Percentiles rank a stretch among this genome's conserved stretches.
Conservation (phyloP, 1,140 invertebrate genomes). For the Cyrtorhinus lividipennis region DNA sequence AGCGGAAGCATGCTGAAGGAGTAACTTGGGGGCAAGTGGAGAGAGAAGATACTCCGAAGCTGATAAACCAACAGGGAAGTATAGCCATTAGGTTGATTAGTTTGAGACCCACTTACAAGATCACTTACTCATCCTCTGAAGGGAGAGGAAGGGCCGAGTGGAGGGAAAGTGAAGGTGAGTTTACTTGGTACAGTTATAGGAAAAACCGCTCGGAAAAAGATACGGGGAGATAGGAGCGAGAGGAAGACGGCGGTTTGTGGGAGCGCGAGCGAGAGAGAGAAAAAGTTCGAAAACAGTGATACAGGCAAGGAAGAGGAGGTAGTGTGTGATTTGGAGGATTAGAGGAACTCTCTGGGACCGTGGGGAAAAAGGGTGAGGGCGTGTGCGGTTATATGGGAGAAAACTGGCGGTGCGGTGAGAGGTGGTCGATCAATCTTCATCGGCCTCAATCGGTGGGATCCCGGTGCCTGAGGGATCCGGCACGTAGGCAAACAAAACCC, state of each 20-base stretch:
- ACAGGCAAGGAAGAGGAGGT: background rate
- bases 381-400: background rate
- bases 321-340: background rate
- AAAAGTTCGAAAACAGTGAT: background rate
- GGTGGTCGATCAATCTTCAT: conserved; percentile 13
- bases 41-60: background rate
- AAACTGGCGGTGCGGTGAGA: background rate
- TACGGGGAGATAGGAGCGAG: background rate
- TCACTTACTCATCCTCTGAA: conserved; percentile 1
- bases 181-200: background rate
- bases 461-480: conserved; percentile 13
- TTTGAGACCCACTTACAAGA: conserved; percentile 1
- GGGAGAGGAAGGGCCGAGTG: background rate
- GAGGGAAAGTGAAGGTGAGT: background rate
- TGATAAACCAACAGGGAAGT: background rate
- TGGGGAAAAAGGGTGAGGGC: background rate
- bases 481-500: conserved; percentile 15
- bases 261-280: background rate
- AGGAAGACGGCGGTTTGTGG: background rate
- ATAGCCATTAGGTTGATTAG: background rate
- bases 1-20: no score
- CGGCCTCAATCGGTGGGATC: conserved; percentile 11
- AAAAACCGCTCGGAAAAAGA: background rate
- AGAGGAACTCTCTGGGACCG: background rate
- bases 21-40: no score